Evolutionary conservation across 2,113 vertebrate genomes (phyloP).

Genomic region (Fulmarus glacialis): DNA sequence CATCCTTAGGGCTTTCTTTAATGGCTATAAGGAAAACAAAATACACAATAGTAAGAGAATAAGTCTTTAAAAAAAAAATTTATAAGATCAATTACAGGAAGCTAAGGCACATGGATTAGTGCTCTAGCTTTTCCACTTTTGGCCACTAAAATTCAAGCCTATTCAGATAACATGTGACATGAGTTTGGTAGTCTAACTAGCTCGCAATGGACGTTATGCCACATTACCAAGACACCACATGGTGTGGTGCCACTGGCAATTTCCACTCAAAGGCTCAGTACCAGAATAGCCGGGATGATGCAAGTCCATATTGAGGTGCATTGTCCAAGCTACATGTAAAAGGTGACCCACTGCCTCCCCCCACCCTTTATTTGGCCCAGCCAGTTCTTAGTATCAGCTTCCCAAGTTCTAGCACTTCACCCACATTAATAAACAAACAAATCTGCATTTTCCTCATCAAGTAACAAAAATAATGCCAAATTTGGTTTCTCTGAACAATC

Average conservation of each 20-base stretch:
- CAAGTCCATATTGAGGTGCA: conserved; percentile 72
- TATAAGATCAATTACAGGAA: conserved; percentile 79
- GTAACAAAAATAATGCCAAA: neutral
- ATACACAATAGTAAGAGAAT: conserved; percentile 83
- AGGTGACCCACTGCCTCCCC: conserved; percentile 1
- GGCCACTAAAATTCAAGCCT: conserved; percentile 73
- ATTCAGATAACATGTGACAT: conserved; percentile 44
- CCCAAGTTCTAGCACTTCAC: neutral
- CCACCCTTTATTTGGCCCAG: conserved; percentile 7
- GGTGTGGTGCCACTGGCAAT: neutral
- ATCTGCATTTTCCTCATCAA: neutral
- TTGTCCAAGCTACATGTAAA: conserved; percentile 59
- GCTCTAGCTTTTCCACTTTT: conserved; percentile 76
- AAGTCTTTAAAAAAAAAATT: conserved; percentile 77
- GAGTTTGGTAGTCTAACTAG: conserved; percentile 53
- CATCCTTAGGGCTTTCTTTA: conserved; percentile 89
- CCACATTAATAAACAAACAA: neutral
- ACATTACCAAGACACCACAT: conserved; percentile 27
- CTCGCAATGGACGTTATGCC: conserved; percentile 18
- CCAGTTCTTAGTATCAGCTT: neutral
- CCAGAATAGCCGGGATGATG: conserved; percentile 75
- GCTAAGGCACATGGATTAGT: conserved; percentile 77
- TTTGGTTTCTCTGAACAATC: neutral
- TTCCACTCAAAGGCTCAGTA: conserved; percentile 55
- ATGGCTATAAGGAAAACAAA: conserved; percentile 87